phyloP scores from a whole-genome alignment of 2,888 invertebrate species.

The Hesperia comma region DNA sequence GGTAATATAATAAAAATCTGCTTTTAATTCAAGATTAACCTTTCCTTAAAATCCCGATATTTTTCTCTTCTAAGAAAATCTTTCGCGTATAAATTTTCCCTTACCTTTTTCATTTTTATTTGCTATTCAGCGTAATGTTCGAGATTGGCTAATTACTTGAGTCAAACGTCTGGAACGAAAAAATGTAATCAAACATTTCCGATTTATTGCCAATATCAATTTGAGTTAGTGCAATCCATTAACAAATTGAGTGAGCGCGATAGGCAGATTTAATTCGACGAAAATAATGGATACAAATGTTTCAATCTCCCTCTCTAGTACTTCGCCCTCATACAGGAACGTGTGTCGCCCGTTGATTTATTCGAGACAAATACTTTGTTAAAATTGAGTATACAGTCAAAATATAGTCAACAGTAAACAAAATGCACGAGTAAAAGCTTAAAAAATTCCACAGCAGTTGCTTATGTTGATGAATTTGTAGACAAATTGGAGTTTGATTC shows the following conservation, averaged over 20 bases:
- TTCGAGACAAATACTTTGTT: slow-evolving; percentile 1
- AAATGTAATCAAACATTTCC: slow-evolving; percentile 27
- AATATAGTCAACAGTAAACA: too few species aligned
- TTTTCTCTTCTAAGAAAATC: too few species aligned
- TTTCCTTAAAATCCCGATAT: too few species aligned
- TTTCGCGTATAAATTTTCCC: too few species aligned
- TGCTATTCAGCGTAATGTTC: background rate
- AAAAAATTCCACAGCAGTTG: too few species aligned
- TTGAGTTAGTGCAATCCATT: slow-evolving; percentile 67
- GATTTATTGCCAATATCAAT: slow-evolving; percentile 49
- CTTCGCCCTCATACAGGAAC: slow-evolving; percentile 22
- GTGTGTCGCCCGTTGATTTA: slow-evolving; percentile 16
- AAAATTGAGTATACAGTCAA: too few species aligned
- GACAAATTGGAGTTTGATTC: too few species aligned
- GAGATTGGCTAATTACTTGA: background rate
- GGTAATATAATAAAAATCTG: too few species aligned
- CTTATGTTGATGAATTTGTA: too few species aligned
- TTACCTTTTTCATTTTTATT: background rate
- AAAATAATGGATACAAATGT: slow-evolving; percentile 71
- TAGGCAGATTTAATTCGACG: slow-evolving; percentile 71
- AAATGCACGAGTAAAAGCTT: too few species aligned
- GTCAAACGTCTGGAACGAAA: slow-evolving; percentile 11
- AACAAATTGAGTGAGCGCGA: slow-evolving; percentile 59
- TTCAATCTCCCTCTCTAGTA: slow-evolving; percentile 49
- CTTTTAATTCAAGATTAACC: too few species aligned